Evolutionary conservation across 2,113 vertebrate species (phyloP), one percentile per base, ranked within the genome.

Genomic region (Tragelaphus strepsiceros): DNA sequence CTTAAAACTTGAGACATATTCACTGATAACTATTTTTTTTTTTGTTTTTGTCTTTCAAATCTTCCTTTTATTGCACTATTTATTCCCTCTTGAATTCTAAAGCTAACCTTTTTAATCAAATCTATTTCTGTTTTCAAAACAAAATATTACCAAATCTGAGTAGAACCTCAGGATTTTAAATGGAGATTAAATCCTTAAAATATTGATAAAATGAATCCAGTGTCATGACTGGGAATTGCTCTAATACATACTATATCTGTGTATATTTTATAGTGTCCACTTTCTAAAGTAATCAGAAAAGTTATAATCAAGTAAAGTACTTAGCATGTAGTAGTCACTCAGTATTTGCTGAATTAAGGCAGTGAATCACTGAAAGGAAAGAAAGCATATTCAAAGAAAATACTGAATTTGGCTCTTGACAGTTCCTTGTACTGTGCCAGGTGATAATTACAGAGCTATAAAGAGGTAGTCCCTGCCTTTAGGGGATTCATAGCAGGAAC

Each of bases 101-200:
- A 74, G 28, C 11, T 96, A 43, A 89, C 77, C 28, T 93, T 96
- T 86, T 93, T 56, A 86, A 46, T 97, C 35, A 86, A 56, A 82
- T 26, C 6, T 91, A 3, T 90, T 87, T 90, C 35, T 81, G 0
- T 92, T 97, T 94, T 46, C 54, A 91, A 96, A 90, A 59, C 89
- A 28, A 43, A n/a, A 54, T 77, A 35, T 62, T 35, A 49, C 49
- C 43, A 49, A 90, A 96, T 95, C 3, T 84, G 16, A 90, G 16
- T 78, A 61, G 92, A 95, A 67, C 43, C 49, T 96, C 14, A 90
- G 83, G 35, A 64, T 87, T 64, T 98, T 88, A 64, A 85, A 59
- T 96, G 53, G 81, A 91, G 90, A 74, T 96, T 93, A 77, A 93
- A 6, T 24, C 85, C 21, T 91, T 94, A 89, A 97, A 95, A 86